Evolutionary conservation across 2,797 vertebrate genomes (phyloP).

Genomic region (Balearica regulorum): DNA sequence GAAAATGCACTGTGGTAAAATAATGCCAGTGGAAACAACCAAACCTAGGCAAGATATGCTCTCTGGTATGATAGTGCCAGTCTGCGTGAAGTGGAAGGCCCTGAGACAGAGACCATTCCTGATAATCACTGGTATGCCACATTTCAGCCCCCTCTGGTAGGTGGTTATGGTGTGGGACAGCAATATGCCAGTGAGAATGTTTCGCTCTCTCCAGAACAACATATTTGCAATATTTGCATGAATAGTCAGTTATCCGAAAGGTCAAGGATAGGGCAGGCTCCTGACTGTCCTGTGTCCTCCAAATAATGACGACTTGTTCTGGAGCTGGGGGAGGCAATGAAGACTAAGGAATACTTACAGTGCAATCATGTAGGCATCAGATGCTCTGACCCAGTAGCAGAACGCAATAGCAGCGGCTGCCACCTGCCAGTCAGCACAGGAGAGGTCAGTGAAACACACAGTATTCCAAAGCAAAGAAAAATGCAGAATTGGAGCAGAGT

Average conservation of each 20-base stretch:
- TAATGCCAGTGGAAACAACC: background rate
- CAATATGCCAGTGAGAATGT: background rate
- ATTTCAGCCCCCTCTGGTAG: background rate
- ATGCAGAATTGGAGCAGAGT: background rate
- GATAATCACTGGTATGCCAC: background rate
- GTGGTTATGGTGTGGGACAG: background rate
- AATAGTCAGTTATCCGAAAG: background rate
- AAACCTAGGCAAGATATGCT: background rate
- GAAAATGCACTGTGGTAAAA: background rate
- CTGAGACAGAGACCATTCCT: background rate
- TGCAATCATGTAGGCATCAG: background rate
- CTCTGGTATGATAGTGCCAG: background rate
- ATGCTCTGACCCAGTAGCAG: background rate
- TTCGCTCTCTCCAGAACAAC: background rate
- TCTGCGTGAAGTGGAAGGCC: background rate
- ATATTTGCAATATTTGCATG: background rate
- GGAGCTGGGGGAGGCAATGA: background rate
- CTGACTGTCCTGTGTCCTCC: background rate
- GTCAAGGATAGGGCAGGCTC: background rate
- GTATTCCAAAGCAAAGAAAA: background rate
- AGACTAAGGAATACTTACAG: background rate
- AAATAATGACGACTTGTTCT: background rate
- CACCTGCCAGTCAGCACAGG: background rate
- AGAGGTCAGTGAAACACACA: background rate
- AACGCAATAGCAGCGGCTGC: background rate